Evolutionary conservation across 2,113 vertebrate species (phyloP).

Genomic region (Sclerurus mexicanus): DNA sequence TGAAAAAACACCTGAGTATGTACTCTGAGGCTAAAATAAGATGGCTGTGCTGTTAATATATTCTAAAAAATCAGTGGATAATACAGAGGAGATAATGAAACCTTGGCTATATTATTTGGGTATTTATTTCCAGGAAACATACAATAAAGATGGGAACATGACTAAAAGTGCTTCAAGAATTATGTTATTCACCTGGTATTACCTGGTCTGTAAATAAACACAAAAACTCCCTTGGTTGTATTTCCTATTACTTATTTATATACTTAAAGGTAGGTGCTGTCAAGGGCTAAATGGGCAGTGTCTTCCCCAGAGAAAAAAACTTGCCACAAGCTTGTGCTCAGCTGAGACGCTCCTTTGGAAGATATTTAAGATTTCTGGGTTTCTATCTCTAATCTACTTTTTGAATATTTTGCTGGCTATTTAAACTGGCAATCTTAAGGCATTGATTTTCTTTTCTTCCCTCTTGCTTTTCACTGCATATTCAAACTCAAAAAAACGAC

Average conservation of each 20-base stretch:
- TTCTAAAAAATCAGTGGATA: conserved; percentile 62
- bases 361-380: neutral
- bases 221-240: neutral
- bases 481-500: neutral
- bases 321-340: neutral
- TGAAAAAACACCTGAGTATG: conserved; percentile 71
- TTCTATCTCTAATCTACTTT: neutral
- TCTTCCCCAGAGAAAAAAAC: neutral
- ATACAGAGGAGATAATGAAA: conserved; percentile 66
- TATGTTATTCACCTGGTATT: neutral
- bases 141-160: conserved; percentile 10
- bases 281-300: neutral
- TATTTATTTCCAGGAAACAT: conserved; percentile 50
- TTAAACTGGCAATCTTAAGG: neutral
- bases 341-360: neutral
- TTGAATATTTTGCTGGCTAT: neutral
- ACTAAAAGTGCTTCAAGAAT: conserved; percentile 19
- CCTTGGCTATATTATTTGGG: conserved; percentile 42
- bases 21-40: conserved; percentile 72
- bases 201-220: neutral
- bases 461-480: conserved; percentile 22
- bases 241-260: neutral
- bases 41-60: conserved; percentile 68
- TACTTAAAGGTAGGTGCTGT: neutral
- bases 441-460: conserved; percentile 23